Base-by-base conservation (phyloP, 2,113 vertebrate species). In the Lagopus leucura region DNA sequence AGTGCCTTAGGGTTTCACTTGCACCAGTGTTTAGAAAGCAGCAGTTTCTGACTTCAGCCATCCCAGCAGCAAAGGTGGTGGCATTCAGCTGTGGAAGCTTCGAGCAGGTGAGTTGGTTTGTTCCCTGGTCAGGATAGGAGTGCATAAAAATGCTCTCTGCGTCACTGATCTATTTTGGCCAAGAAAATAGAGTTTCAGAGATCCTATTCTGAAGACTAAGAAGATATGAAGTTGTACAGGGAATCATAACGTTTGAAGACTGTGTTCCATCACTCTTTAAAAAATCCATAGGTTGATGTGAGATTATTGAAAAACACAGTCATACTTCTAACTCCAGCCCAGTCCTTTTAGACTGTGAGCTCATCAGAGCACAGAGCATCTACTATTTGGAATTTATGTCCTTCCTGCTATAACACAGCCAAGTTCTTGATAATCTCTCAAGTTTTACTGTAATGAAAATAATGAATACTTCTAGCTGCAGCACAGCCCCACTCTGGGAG, bases 221-320 rank as follows among this genome's bases (percentile, higher is more conserved):
- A 86, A 82, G 48, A 22, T 58, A 75, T 34, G 57, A 66, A 89
- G 32, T 30, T 74, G 25, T 63, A 77, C n/a, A 81, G 60, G 66
- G 61, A 84, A 91, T 87, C 18, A 8, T 40, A 75, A 54, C 19
- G 42, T 72, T 93, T 82, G 84, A 82, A 85, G 54, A 43, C 63
- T n/a, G 17, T 0, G 2, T 75, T 82, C 1, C 3, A 73, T 76
- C 40, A 50, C 43, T 61, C 47, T 64, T 85, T 67, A 22, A 11
- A 75, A 87, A 47, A 38, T 48, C 52, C n/a, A 69, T 65, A 8
- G 0, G 15, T 24, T 73, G 48, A 47, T 36, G 11, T 12, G 52
- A 87, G 25, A 66, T 70, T 74, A 61, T n/a, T 72, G 43, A 84
- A 76, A 69, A 92, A 45, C 6, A 18, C 20, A 4, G 43, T 42